Evolutionary conservation across 2,888 invertebrate genomes (phyloP).

Genomic region (Portevinia maculata): DNA sequence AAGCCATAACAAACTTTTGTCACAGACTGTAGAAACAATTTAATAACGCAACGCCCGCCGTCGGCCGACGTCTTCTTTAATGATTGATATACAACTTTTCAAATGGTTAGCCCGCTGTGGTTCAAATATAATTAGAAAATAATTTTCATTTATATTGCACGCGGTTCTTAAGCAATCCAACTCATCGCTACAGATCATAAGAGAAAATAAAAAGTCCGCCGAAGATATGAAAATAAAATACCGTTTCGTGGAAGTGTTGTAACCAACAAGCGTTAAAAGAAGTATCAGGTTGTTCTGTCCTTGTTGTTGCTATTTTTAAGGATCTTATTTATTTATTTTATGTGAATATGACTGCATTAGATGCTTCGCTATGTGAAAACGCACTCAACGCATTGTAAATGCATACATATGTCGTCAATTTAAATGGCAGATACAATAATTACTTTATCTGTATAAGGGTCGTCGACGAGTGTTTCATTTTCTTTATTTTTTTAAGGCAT

Average conservation of each 20-base stretch:
- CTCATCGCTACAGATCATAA: constrained; percentile 40
- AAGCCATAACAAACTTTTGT: constrained; percentile 1
- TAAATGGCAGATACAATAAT: not conserved
- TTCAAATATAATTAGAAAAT: constrained; percentile 55
- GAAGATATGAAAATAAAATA: not conserved
- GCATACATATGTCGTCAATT: not conserved
- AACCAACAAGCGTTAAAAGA: not conserved
- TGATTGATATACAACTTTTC: constrained; percentile 49
- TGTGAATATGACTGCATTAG: too few relatives aligned
- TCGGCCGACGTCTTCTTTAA: constrained; percentile 18
- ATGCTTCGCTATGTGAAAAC: constrained; percentile 1
- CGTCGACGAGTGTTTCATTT: too few relatives aligned
- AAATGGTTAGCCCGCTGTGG: constrained; percentile 47
- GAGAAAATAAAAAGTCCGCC: constrained; percentile 9
- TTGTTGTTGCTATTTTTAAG: not conserved
- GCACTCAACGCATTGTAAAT: not conserved
- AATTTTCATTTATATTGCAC: constrained; percentile 37
- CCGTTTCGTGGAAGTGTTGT: not conserved
- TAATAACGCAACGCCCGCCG: constrained; percentile 19
- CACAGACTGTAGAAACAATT: constrained; percentile 34
- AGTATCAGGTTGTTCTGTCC: not conserved
- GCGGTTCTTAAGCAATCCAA: constrained; percentile 28
- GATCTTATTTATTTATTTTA: not conserved
- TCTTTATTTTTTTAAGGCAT: not conserved
- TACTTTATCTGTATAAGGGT: not conserved